Evolutionary conservation across 2,888 invertebrate species (phyloP), one percentile per base, ranked within the genome.

Genomic region (Imbricaverruca yamaguchii): DNA sequence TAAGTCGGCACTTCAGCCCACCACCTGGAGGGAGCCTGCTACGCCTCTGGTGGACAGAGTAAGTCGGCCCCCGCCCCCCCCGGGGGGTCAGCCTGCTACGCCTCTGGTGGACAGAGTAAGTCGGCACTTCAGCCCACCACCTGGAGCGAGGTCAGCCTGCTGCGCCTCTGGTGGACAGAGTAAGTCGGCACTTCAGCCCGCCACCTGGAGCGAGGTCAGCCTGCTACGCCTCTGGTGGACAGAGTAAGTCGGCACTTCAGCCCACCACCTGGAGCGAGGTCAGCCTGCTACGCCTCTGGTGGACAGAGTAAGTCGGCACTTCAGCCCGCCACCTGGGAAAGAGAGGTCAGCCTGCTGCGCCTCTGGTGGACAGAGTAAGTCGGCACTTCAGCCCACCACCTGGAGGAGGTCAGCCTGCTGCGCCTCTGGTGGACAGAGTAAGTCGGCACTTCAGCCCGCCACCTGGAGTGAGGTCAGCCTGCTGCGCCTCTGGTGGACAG

Each of bases 261-360:
- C n/a, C 96, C 0, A 97, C 97, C 87, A 95, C 97, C 84, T 97
- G 96, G 96, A 93, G 95, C 0, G 96, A 97, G 88, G 93, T 95
- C 81, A 86, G 86, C 21, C 96, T 95, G 86, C 89, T 97, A 83
- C 93, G 94, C 84, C 90, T 93, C 3, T 97, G 96, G 96, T 96
- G 96, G 95, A 94, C 94, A 84, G 89, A 89, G 90, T 90, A 85
- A 86, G 86, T 82, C 15, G 3, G 39, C n/a, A n/a, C n/a, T n/a
- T n/a, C n/a, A n/a, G n/a, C n/a, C 96, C 0, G 97, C 97, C 87
- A 95, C 97, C 84, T 97, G 96, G 96, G n/a, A n/a, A n/a, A 93
- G 95, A 0, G 96, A 97, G 88, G 93, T 95, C 81, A 86, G 86
- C 21, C 96, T 95, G 86, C 89, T 97, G 83, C 93, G 94, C 84